A percentile compares a stretch with the other conserved stretches of the same genome.
Evolutionary conservation across 2,113 vertebrate genomes (phyloP).

Genomic region (Etia nguti): DNA sequence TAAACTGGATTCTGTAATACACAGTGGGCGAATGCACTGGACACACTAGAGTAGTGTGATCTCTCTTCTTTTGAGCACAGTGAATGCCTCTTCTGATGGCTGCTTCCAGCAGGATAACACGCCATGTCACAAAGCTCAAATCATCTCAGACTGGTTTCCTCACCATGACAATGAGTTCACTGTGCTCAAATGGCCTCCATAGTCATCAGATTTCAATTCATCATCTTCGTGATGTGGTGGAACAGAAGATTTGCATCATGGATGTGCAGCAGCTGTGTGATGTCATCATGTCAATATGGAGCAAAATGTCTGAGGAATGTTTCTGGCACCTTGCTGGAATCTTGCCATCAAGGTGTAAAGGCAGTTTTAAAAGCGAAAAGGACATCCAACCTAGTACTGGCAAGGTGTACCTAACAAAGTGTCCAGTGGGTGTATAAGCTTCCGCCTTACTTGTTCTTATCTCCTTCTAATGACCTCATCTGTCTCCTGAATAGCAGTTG

Average conservation of each 20-base stretch:
- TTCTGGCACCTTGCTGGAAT: background rate
- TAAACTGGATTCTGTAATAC: too few species aligned
- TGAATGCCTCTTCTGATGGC: too few species aligned
- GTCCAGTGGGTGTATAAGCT: background rate
- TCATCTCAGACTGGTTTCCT: background rate
- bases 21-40: too few species aligned
- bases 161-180: background rate
- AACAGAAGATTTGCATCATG: background rate
- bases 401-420: background rate
- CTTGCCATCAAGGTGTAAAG: background rate
- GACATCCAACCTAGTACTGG: background rate
- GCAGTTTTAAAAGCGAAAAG: background rate
- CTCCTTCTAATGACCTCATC: background rate
- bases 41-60: too few species aligned
- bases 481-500: background rate
- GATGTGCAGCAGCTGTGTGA: background rate
- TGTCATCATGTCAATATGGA: background rate
- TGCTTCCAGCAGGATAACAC: too few species aligned
- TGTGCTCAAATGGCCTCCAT: background rate
- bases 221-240: background rate
- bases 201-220: background rate
- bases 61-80: too few species aligned
- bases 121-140: background rate
- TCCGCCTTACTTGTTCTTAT: background rate
- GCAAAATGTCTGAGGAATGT: background rate